Percentiles rank a stretch among this genome's conserved stretches.
These are phyloP conservation scores for Rhinatrema bivittatum DNA, from an alignment of 2,797 vertebrate species.

Conservation along the genomic window DNA sequence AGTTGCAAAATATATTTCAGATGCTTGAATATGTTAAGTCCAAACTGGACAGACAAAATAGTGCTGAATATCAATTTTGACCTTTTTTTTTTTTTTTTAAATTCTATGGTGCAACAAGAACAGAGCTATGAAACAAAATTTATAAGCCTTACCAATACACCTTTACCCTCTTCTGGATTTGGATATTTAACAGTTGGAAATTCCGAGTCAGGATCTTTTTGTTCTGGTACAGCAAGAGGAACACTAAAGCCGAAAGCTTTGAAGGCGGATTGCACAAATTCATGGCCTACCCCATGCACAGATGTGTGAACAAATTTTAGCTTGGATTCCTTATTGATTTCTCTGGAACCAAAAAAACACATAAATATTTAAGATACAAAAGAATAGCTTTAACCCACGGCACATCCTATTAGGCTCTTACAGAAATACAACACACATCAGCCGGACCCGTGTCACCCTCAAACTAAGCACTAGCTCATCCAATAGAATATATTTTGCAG, in stretches of 20 bases:
- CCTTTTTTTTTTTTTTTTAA: too few relatives aligned
- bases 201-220: slow-evolving; percentile 90
- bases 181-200: slow-evolving; percentile 95
- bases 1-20: too few relatives aligned
- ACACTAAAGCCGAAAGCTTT: slow-evolving; percentile 77
- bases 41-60: too few relatives aligned
- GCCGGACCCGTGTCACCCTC: too few relatives aligned
- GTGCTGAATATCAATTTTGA: too few relatives aligned
- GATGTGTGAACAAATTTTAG: slow-evolving; percentile 95
- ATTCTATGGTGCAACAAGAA: too few relatives aligned
- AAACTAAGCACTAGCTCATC: too few relatives aligned
- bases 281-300: slow-evolving; percentile 88
- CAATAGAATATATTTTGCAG: too few relatives aligned
- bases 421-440: not conserved
- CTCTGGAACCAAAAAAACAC: slow-evolving; percentile 54
- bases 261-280: slow-evolving; percentile 86
- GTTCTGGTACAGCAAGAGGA: slow-evolving; percentile 81
- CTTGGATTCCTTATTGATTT: slow-evolving; percentile 71
- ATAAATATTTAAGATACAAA: not conserved
- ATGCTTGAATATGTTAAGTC: too few relatives aligned
- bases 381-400: not conserved
- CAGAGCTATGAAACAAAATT: too few relatives aligned
- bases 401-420: rapidly evolving
- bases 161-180: slow-evolving; percentile 94
- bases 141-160: slow-evolving; percentile 74